These are phyloP conservation scores for Troilus luridus DNA, from an alignment of 2,888 invertebrate species.

Conservation along the genomic window DNA sequence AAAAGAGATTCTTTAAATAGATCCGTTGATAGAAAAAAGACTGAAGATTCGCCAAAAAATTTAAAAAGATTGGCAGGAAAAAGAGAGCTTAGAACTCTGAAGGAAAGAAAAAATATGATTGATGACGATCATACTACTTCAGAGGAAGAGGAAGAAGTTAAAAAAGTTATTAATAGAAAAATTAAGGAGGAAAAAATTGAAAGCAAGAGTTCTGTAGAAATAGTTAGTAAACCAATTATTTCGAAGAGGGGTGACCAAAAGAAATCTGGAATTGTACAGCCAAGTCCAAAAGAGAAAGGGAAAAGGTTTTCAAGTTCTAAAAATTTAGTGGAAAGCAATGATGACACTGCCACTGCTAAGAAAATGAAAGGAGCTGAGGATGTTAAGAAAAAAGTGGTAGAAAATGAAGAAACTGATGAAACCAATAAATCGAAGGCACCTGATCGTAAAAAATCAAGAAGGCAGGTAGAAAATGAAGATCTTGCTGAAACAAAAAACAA, in stretches of 20 bases:
- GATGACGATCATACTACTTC: not conserved
- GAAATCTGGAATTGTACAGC: constrained; percentile 60
- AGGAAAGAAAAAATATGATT: constrained; percentile 51
- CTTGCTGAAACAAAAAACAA: constrained; percentile 31
- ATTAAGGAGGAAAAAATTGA: constrained; percentile 31
- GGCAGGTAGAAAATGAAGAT: constrained; percentile 52
- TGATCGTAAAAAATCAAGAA: constrained; percentile 26
- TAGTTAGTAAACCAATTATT: constrained; percentile 48
- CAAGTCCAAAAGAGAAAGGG: constrained; percentile 59
- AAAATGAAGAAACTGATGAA: constrained; percentile 52
- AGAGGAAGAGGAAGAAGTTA: constrained; percentile 40
- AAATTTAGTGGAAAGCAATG: not conserved
- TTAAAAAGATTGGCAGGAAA: not conserved
- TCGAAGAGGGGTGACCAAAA: constrained; percentile 66
- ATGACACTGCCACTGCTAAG: constrained; percentile 66
- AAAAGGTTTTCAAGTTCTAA: constrained; percentile 63
- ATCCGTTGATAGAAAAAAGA: not conserved
- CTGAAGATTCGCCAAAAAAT: constrained; percentile 40
- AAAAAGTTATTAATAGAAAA: constrained; percentile 23
- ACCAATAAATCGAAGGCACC: not conserved
- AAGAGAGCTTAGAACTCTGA: constrained; percentile 43
- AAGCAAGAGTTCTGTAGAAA: not conserved
- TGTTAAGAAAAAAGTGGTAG: constrained; percentile 56
- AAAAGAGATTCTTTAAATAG: constrained; percentile 12
- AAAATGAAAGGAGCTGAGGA: constrained; percentile 69